Base-by-base conservation (phyloP, 2,113 vertebrate species). In the Corythaixoides concolor region DNA sequence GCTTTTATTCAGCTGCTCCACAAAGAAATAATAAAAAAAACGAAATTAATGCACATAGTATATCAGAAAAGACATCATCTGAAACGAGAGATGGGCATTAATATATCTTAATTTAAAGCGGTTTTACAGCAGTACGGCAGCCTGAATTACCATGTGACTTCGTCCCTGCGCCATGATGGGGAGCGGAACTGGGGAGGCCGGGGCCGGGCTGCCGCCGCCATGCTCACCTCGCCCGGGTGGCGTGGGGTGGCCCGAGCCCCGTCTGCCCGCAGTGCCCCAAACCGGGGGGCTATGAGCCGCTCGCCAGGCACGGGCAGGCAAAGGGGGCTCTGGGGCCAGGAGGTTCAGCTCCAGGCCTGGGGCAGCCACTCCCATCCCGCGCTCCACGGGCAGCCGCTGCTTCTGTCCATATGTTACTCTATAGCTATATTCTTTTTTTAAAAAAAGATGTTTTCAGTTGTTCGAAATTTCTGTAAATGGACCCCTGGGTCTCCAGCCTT, bases 331-430 rank as follows among this genome's bases (percentile, higher is more conserved):
- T 27, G 28, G 13, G 5, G 21, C 30, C 7, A 4, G 6, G 24
- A 20, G 26, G 4, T 4, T 8, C 59, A 5, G 13, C 49, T 17
- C 11, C n/a, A 8, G 23, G 23, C 18, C 2, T 5, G 14, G 32
- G 80, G 33, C 26, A 9, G 20, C 32, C 41, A 47, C 39, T 23
- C 39, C 33, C 4, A 12, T 30, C 23, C 28, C 2, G 13, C 15
- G 2, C 30, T n/a, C 39, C 39, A 8, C 39, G 39, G 45, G 67
- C 55, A 58, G 37, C 5, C 5, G 7, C 68, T 2, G 8, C 19
- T 52, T 1, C 27, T 4, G 5, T 2, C 49, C 9, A 0, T 3
- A 2, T 2, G 2, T 49, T 15, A 2, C 18, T n/a, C 8, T 11
- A 26, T 3, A 15, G 24, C n/a, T 7, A 17, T 6, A 9, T 20